Evolutionary conservation across 2,888 invertebrate genomes (phyloP), one percentile per base, ranked within the genome.

Genomic region (Sinelater perroti): DNA sequence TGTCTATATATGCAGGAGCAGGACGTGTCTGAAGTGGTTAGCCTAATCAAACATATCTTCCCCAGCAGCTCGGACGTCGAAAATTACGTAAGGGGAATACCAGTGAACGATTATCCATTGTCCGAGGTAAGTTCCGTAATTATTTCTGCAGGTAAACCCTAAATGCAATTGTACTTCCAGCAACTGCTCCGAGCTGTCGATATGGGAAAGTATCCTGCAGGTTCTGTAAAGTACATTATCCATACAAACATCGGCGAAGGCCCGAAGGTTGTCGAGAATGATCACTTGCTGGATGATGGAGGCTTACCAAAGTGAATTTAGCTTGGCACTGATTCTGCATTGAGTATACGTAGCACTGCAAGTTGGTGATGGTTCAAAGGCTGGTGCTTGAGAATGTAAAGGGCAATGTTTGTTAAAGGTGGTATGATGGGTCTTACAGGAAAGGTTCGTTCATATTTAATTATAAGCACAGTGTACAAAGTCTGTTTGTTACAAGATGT

Each of bases 231-330:
- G 69, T 94, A 93, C 78, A 82, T 93, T 2, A 93, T 95, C 66
- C 84, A 89, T 69, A 95, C 95, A 0, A 85, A 86, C 80, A 83
- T 94, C 55, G 95, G 95, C 1, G 83, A 86, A 53, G 95, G 95
- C 0, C 94, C 95, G 5, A 80, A 81, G 65, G 76, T 83, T 67
- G 67, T 85, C 10, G 69, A 65, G 6, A 45, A 65, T 5, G 69
- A 80, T 53, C 84, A 85, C 73, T 76, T 87, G 10, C 66, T 87
- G 36, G 76, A 79, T 61, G 74, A 76, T 60, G 70, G 73, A 57
- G 85, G 85, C 18, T 60, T 76, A 33, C 85, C 85, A 31, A 77
- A 75, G 3, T n/a, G 24, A 24, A 11, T 21, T 46, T 38, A 17
- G 8, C n/a, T 18, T 38, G 30, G 30, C 11, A n/a, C 11, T 30